Evolutionary conservation across 2,113 vertebrate genomes (phyloP).

Genomic region (Strix aluco): DNA sequence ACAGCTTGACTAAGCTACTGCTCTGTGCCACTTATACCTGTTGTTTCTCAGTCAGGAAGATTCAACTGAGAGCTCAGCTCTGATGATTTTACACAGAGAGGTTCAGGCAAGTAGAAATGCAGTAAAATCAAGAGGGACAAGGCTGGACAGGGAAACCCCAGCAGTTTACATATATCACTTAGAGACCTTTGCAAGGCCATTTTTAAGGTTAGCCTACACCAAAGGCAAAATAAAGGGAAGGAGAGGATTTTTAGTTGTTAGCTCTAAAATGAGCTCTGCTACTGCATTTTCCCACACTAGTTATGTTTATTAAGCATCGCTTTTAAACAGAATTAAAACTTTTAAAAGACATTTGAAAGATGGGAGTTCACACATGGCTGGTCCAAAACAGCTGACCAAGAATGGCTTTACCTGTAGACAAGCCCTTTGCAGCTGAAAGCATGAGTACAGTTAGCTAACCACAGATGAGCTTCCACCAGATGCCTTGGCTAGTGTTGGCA

Average conservation of each 20-base stretch:
- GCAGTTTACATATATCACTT: background rate
- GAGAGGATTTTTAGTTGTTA: background rate
- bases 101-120: background rate
- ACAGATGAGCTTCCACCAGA: no score
- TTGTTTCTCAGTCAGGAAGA: background rate
- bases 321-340: background rate
- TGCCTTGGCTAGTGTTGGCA: background rate
- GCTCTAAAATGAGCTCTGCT: background rate
- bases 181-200: background rate
- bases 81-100: background rate
- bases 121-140: background rate
- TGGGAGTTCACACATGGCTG: accelerated
- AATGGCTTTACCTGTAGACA: background rate
- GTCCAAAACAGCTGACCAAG: background rate
- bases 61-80: background rate
- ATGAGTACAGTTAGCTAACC: background rate
- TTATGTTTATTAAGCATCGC: background rate
- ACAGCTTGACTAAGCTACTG: background rate
- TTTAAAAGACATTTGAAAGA: background rate
- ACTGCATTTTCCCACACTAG: background rate
- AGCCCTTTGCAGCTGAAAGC: background rate
- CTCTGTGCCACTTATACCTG: background rate
- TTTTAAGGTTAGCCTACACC: background rate
- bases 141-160: background rate
- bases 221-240: background rate